Evolutionary conservation across 2,797 vertebrate genomes (phyloP), one percentile per base, ranked within the genome.

Genomic region (Manis javanica): DNA sequence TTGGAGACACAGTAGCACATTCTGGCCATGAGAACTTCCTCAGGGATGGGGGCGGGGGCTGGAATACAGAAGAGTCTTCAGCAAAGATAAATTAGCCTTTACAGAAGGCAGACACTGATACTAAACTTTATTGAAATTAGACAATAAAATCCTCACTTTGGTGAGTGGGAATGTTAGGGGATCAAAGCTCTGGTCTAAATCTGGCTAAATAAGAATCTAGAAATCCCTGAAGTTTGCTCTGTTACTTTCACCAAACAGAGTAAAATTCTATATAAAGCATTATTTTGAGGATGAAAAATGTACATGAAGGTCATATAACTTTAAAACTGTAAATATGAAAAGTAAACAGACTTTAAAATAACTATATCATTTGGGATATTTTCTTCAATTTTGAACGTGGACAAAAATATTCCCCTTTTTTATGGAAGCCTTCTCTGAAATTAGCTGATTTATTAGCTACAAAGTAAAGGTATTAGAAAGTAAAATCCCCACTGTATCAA

Each of bases 321-420:
- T 79, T 57, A 75, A 79, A 91, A 46, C 37, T 66, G n/a, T 82
- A 87, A 89, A 53, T 90, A 78, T 59, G 37, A 10, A 85, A 92
- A 64, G 72, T 69, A 90, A 91, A 86, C 42, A 31, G 11, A 63
- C 3, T 74, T 94, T 72, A 81, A 39, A 86, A 72, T 93, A 87
- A 59, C 53, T 69, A 57, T 23, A 69, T n/a, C 16, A 9, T 69
- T 88, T 89, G 12, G 26, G 10, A 49, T 74, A 37, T 49, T 75
- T 89, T 88, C 26, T 53, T 75, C 37, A 87, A 69, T 46, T 96
- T 95, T 81, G 26, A 93, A 71, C 12, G 46, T 29, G 10, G 29
- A n/a, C 49, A 79, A 91, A 87, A 59, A 81, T 21, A 29, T 11
- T n/a, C 1, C 11, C 15, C 2, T 12, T 49, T 57, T 34, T 13